A percentile compares a stretch with the other conserved stretches of the same genome.
phyloP scores from a whole-genome alignment of 2,888 invertebrate species.

The Epinotia demarniana region DNA sequence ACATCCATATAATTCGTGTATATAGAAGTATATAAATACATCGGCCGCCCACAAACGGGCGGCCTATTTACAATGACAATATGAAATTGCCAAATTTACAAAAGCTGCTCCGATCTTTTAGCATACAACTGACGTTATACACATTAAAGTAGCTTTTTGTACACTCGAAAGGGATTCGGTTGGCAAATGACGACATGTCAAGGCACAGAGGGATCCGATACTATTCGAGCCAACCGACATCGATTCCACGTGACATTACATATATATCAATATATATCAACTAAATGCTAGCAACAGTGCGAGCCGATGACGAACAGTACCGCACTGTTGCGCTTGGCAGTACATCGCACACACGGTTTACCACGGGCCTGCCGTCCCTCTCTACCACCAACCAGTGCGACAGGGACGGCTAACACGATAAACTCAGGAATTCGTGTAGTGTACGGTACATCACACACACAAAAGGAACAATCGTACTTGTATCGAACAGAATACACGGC shows the following conservation, averaged over 20 bases:
- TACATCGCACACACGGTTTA: conserved; percentile 26
- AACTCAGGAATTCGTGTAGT: conserved; percentile 23
- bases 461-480: conserved; percentile 51
- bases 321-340: conserved; percentile 13
- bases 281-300: conserved; percentile 60
- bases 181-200: conserved; percentile 17
- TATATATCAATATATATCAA: conserved; percentile 45
- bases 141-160: conserved; percentile 7
- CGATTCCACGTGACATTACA: conserved; percentile 32
- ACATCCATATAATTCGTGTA: conserved; percentile 52
- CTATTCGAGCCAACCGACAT: conserved; percentile 9
- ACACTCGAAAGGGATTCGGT: conserved; percentile 5
- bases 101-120: conserved; percentile 43
- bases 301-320: conserved; percentile 51
- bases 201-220: conserved; percentile 30
- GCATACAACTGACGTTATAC: conserved; percentile 18
- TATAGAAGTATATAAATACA: conserved; percentile 38
- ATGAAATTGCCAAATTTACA: conserved; percentile 55
- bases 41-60: conserved; percentile 36
- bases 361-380: not conserved
- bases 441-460: conserved; percentile 38
- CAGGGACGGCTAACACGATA: conserved; percentile 4
- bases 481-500: conserved; percentile 51
- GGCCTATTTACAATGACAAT: conserved; percentile 52
- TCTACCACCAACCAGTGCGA: conserved; percentile 5